phyloP scores from a whole-genome alignment of 2,797 vertebrate genomes.

The Sebastes reedi region DNA sequence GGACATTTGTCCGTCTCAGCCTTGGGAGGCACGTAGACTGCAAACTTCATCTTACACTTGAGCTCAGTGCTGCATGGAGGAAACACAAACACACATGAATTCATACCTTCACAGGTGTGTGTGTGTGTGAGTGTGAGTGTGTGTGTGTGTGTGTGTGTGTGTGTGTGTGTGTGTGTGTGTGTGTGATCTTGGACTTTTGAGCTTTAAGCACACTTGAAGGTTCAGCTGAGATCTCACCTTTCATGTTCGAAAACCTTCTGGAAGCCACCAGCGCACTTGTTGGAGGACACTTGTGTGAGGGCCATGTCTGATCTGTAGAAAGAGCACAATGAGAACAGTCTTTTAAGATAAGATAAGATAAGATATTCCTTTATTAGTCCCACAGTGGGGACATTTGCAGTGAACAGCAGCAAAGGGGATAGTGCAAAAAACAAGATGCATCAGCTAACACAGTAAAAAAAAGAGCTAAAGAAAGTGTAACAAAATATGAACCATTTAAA shows the following conservation, averaged over 20 bases:
- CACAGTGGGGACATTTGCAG: too few species aligned
- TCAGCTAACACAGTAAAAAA: too few species aligned
- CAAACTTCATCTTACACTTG: constrained; percentile 97
- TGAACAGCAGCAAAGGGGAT: too few species aligned
- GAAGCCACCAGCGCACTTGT: constrained; percentile 91
- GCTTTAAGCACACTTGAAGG: not conserved
- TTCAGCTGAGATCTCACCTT: constrained; percentile 79
- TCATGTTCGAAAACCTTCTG: constrained; percentile 98
- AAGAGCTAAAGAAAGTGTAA: too few species aligned
- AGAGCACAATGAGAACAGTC: not conserved
- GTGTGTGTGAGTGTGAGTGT: not conserved
- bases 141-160: not conserved
- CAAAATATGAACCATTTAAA: too few species aligned
- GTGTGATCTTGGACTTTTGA: not conserved
- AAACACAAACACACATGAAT: not conserved
- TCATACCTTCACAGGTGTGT: not conserved
- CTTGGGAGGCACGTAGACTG: constrained; percentile 92
- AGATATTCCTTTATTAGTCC: too few species aligned
- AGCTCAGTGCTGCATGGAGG: constrained; percentile 84
- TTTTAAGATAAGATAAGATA: not conserved
- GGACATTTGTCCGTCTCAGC: constrained; percentile 91
- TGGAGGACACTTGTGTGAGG: constrained; percentile 91
- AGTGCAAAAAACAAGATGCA: too few species aligned
- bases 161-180: not conserved
- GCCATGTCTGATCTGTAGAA: constrained; percentile 81